Evolutionary conservation across 2,113 vertebrate species (phyloP).

Genomic region (Papio anubis): DNA sequence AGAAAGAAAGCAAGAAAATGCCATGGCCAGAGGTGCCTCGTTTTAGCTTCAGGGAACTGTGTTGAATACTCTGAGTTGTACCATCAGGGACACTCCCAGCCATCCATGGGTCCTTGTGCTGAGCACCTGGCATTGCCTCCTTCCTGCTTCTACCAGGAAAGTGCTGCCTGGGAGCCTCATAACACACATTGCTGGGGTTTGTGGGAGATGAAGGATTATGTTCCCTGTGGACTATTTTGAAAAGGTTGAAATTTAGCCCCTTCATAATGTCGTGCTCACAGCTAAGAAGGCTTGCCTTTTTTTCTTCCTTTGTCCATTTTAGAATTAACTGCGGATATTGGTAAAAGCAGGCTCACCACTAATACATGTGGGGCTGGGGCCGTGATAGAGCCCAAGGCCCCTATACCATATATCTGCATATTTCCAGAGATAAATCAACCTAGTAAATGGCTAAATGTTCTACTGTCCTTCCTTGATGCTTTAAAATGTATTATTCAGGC

Average conservation of each 20-base stretch:
- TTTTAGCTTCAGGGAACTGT: rapidly evolving
- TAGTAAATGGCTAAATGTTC: not conserved
- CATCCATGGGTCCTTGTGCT: not conserved
- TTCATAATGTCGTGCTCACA: not conserved
- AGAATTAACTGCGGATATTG: not conserved
- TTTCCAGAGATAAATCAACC: not conserved
- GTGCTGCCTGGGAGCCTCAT: not conserved
- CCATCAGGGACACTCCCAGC: too few species aligned
- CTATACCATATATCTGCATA: not conserved
- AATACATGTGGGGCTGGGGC: too few species aligned
- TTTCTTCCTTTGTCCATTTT: not conserved
- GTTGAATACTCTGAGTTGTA: too few species aligned
- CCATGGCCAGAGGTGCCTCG: not conserved
- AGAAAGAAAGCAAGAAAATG: too few species aligned
- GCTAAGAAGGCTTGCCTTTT: not conserved
- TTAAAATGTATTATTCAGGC: not conserved
- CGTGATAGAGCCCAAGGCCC: rapidly evolving
- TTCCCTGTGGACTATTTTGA: not conserved
- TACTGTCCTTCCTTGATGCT: not conserved
- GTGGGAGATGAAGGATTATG: not conserved
- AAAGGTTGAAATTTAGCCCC: not conserved
- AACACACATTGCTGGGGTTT: not conserved
- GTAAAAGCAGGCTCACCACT: not conserved
- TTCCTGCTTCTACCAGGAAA: not conserved
- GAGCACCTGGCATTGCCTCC: not conserved